These are phyloP conservation scores for Ophion obscuratus DNA, from an alignment of 2,888 invertebrate species.

Conservation along the genomic window DNA sequence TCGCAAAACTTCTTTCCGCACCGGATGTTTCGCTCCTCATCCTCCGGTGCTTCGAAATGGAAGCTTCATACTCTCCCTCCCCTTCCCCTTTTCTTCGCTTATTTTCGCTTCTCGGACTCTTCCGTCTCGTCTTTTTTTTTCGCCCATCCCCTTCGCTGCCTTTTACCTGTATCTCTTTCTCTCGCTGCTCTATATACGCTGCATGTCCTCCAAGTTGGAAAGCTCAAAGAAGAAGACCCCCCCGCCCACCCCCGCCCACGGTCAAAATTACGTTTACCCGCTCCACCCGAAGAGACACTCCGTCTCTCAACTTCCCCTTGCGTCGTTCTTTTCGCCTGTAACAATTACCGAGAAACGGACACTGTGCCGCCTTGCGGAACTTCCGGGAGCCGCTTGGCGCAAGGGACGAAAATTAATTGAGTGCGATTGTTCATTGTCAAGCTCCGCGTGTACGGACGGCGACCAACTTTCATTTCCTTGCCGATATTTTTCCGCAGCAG, in stretches of 20 bases:
- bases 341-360: constrained; percentile 50
- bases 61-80: constrained; percentile 19
- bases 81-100: constrained; percentile 32
- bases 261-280: constrained; percentile 45
- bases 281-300: constrained; percentile 1
- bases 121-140: neutral
- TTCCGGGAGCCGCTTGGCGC: neutral
- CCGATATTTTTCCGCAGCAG: neutral
- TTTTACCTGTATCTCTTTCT: constrained; percentile 12
- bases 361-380: neutral
- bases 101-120: constrained; percentile 25
- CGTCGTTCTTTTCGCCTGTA: constrained; percentile 13
- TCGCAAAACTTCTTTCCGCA: constrained; percentile 38
- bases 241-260: neutral
- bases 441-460: neutral
- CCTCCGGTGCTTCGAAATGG: constrained; percentile 11
- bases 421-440: constrained; percentile 34
- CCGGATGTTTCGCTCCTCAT: constrained; percentile 51
- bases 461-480: neutral
- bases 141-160: neutral
- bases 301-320: neutral
- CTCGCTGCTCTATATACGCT: neutral
- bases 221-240: constrained; percentile 46
- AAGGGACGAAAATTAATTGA: constrained; percentile 24
- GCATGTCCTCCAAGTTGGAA: constrained; percentile 18